Evolutionary conservation across 35 echinoderm and acorn worm species (phyloP), one percentile per base, ranked within the genome.

Genomic region (Anneissia japonica): DNA sequence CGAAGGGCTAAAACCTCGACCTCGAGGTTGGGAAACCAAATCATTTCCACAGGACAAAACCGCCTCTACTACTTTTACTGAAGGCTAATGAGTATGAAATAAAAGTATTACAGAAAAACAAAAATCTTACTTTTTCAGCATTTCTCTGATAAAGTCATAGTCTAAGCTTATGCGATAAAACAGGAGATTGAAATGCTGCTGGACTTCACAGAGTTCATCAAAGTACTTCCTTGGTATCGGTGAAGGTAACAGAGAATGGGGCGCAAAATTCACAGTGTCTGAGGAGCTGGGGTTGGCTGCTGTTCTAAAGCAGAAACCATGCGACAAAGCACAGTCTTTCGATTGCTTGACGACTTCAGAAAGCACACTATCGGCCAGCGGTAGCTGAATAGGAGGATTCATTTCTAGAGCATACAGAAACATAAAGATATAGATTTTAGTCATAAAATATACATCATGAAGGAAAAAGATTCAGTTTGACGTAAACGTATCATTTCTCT

Each of bases 161-260:
- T 97, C 91, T 30, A 86, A 77, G 26, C 85, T 79, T 4, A 97
- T 92, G 36, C 76, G 85, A 39, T 76, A 91, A 35, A 93, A 75
- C 30, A 97, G 51, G 28, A 84, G 46, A 77, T 91, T 93, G 32
- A 91, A 78, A 72, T 64, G 39, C 13, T 35, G 32, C 76, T 97
- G 95, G n/a, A 93, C 72, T 17, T 81, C 26, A 19, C 72, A 14
- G 16, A 83, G 88, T 36, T 85, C 75, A 26, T 97, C 34, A 84
- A 91, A 97, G 33, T 91, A 79, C 36, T 77, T 28, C 21, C 76
- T 84, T 26, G 95, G 91, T 30, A 93, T 43, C 4, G 91, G 83
- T 4, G 95, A 90, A 17, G 95, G 95, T 30, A 97, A 39, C 1
- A 97, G 77, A 26, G 86, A 90, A 82, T 87, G 88, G 0, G 91